Percentiles rank a stretch among this genome's conserved stretches.
Evolutionary conservation across 2,888 invertebrate species (phyloP).

Genomic region (Zelleria hepariella): DNA sequence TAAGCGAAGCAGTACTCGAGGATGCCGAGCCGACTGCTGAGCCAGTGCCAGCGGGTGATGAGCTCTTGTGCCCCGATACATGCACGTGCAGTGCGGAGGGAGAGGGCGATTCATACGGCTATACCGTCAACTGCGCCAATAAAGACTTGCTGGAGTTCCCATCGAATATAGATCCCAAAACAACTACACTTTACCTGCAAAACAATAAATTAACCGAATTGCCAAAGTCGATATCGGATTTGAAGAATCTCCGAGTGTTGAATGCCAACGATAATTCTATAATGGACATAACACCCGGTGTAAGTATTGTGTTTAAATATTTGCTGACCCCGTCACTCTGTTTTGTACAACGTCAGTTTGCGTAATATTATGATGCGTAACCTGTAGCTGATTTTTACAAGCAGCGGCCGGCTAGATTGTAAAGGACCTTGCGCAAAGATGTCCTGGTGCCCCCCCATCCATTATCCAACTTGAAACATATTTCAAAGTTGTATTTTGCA

Average conservation of each 20-base stretch:
- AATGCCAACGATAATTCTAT: slow-evolving; percentile 50
- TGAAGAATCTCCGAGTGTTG: slow-evolving; percentile 46
- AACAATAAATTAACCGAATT: slow-evolving; percentile 55
- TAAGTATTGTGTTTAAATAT: slow-evolving; percentile 26
- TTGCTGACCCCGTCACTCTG: not conserved
- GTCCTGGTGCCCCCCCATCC: too few relatives aligned
- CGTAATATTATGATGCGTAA: too few relatives aligned
- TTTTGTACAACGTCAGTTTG: too few relatives aligned
- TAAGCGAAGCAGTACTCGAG: slow-evolving; percentile 29
- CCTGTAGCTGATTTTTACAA: too few relatives aligned
- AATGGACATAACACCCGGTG: slow-evolving; percentile 45
- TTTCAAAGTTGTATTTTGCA: slow-evolving; percentile 1
- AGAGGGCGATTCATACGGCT: slow-evolving; percentile 25
- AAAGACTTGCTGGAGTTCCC: slow-evolving; percentile 64
- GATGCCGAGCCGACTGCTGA: slow-evolving; percentile 30
- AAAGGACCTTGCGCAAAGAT: too few relatives aligned
- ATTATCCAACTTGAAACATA: slow-evolving; percentile 2
- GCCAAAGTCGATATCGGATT: slow-evolving; percentile 41
- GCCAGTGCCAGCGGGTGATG: slow-evolving; percentile 15
- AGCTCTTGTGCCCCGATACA: slow-evolving; percentile 36
- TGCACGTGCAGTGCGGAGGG: slow-evolving; percentile 53
- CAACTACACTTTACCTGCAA: slow-evolving; percentile 48
- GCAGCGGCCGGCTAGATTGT: too few relatives aligned
- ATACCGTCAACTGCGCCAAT: slow-evolving; percentile 61
- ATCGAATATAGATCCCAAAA: slow-evolving; percentile 38